Base-by-base conservation (phyloP, 2,113 vertebrate genomes). In the Entomyzon cyanotis region DNA sequence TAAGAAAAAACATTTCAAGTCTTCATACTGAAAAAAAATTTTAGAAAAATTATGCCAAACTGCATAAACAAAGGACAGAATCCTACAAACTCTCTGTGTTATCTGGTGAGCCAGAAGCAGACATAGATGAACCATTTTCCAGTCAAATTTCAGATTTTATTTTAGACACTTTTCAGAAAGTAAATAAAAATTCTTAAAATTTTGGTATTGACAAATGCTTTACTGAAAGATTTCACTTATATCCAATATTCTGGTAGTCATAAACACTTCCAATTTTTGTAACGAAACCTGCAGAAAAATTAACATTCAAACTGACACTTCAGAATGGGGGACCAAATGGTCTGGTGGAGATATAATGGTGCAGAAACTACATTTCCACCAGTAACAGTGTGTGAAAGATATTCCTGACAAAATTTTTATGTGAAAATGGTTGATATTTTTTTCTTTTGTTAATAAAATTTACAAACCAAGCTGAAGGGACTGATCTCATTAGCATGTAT, bases 391-490 rank as follows among this genome's bases (percentile, higher is more conserved):
- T 16, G 16, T 59, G 58, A 87, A 88, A 69, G 7, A 55, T 50
- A 4, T 47, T 74, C 10, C 30, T 46, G 23, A n/a, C 39, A 64
- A 68, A 69, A 5, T 8, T 60, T 59, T 64, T 64, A 13, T 65
- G 20, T n/a, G 33, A 84, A 84, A 84, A n/a, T n/a, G 1, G 18
- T n/a, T 27, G 5, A 0, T 0, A 0, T 15, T 23, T 67, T 63
- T 39, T 2, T 11, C 2, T 41, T 75, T 82, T 30, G 30, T 52
- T 78, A 42, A 3, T 39, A 65, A 88, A 73, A 64, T 60, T n/a
- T 41, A 50, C 11, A 62, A 60, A 56, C 3, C 30, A 70, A 39
- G 18, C 9, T 44, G 21, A 33, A 70, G 25, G 27, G 30, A 25
- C 42, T 62, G 52, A 52, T 75, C 27, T 52, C 58, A 20, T 11